Evolutionary conservation across 2,113 vertebrate species (phyloP), one percentile per base, ranked within the genome.

Genomic region (Hippocampus abdominalis): DNA sequence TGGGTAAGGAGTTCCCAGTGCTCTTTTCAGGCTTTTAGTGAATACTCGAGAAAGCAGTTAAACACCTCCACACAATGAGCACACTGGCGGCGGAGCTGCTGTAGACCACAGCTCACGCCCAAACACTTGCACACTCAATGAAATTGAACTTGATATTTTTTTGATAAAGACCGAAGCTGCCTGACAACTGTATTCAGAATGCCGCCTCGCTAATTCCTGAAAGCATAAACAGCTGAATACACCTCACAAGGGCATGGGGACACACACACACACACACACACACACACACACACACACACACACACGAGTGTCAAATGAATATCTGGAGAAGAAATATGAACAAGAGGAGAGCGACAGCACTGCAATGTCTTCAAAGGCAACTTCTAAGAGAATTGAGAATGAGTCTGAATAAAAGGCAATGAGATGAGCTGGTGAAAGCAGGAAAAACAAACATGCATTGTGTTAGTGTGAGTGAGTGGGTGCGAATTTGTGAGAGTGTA

Each of bases 361-460:
- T 61, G 71, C 78, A 76, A 82, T 44, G 73, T 81, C 84, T 87
- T 89, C 87, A 85, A 86, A 89, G 79, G 83, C 72, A 54, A 88
- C 86, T 87, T 89, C 88, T 89, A 84, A 89, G 80, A 82, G 88
- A 90, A 90, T 89, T 65, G 42, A 42, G 80, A 79, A 90, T 89
- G 86, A 88, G 76, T 83, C 70, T 53, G 81, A 87, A 84, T 79
- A 81, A 86, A 87, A 86, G 69, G 76, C 68, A 71, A 53, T 64
- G 77, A 84, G 84, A 88, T 69, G 74, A 84, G 75, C 80, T 74
- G 54, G 65, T 69, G 72, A 74, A 64, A 39, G 53, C 23, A 53
- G 69, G 74, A 76, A 78, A 81, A 78, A 77, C 78, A 83, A 77
- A 85, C 83, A 88, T 77, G 62, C 77, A 76, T 60, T 64, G 74